Evolutionary conservation across 2,113 vertebrate species (phyloP), one percentile per base, ranked within the genome.

Genomic region (Neodontobutis hainanensis): DNA sequence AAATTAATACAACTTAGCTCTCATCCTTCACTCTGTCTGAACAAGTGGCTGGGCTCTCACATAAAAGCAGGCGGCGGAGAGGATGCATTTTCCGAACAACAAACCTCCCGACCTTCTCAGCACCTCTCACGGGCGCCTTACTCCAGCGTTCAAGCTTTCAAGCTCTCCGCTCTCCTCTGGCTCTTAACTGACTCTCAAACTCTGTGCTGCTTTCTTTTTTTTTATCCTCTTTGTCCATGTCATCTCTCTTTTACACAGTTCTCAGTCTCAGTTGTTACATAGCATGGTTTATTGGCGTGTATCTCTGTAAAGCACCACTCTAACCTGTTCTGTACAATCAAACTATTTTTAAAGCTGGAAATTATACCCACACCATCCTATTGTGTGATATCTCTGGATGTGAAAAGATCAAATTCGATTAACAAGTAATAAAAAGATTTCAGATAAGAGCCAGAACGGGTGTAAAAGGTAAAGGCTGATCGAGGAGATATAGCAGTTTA

Each of bases 21-120:
- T 55, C 15, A 50, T 19, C 14, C 44, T 48, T 65, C 63, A 35
- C 59, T 27, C 40, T 71, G 62, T 44, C 66, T 45, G 61, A 57
- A 70, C 62, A 78, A 85, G 83, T 77, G 77, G 61, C 47, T 15
- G 43, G 16, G 66, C 74, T 77, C 67, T 78, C 49, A 55, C 64
- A 78, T 77, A 48, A 81, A 82, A 72, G 60, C 64, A 35, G 47
- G 7, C 79, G 2, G 38, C 34, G 36, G 59, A 84, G 78, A 68
- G 82, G 80, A 78, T 70, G 53, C 61, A 56, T 68, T 78, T 74
- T 9, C 7, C 52, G 57, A 70, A 85, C 73, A 74, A 78, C 81
- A 77, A 81, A 61, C 71, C 81, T 78, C 40, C 5, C 74, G 74
- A 85, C 85, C 85, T 82, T 70, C 64, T 83, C 67, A 83, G 59